A percentile compares a stretch with the other conserved stretches of the same genome.
These are phyloP conservation scores for Charanyca ferruginea DNA, from an alignment of 2,888 invertebrate genomes.

Conservation along the genomic window DNA sequence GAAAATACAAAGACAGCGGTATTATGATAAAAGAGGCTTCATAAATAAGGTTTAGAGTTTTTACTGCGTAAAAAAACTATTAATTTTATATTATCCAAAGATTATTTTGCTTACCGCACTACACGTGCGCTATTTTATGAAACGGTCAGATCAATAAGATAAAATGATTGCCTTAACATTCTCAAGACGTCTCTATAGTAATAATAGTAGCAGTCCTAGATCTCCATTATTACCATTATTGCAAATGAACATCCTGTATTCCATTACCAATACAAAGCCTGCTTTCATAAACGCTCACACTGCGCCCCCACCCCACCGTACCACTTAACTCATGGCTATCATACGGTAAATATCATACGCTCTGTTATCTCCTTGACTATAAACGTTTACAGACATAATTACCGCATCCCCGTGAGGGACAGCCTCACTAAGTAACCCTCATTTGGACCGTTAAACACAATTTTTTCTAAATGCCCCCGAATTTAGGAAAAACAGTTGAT, in stretches of 20 bases:
- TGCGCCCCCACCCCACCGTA: slow-evolving; percentile 43
- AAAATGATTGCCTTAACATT: too few relatives aligned
- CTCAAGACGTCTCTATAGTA: too few relatives aligned
- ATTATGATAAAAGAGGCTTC: neutral
- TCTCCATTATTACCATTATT: neutral
- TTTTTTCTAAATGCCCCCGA: slow-evolving; percentile 49
- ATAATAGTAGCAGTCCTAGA: neutral
- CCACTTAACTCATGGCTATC: slow-evolving; percentile 73
- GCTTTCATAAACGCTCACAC: slow-evolving; percentile 23
- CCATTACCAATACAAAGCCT: neutral
- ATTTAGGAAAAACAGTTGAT: slow-evolving; percentile 56
- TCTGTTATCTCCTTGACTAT: slow-evolving; percentile 68
- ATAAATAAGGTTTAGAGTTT: neutral
- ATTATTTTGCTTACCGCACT: too few relatives aligned
- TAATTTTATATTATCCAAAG: too few relatives aligned
- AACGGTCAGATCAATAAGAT: too few relatives aligned
- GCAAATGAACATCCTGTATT: neutral
- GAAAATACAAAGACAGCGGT: slow-evolving; percentile 27
- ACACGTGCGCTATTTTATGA: too few relatives aligned
- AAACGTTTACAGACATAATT: slow-evolving; percentile 72
- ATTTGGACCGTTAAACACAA: slow-evolving; percentile 57
- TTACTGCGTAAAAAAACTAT: neutral
- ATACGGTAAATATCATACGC: slow-evolving; percentile 74
- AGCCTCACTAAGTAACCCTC: slow-evolving; percentile 50
- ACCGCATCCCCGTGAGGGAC: slow-evolving; percentile 59